Percentiles rank a stretch among this genome's conserved stretches.
phyloP scores from a whole-genome alignment of 1,140 invertebrate species.

The Lerema accius region DNA sequence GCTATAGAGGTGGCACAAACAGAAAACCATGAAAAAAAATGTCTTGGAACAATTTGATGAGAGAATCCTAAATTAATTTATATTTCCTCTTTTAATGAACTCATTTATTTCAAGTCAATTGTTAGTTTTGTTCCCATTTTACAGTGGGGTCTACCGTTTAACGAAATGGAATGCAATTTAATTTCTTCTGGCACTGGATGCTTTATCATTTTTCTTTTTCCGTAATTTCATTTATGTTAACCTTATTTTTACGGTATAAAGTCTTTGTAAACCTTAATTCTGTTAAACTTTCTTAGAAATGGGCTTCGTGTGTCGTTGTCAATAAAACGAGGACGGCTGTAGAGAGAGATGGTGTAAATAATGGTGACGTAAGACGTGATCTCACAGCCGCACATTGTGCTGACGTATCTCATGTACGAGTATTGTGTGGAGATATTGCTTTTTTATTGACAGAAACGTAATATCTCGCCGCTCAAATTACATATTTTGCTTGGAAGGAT shows the following conservation, averaged over 20 bases:
- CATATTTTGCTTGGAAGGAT: slow-evolving; percentile 27
- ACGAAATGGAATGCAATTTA: no score
- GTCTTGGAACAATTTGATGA: no score
- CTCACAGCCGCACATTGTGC: slow-evolving; percentile 13
- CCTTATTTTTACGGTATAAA: no score
- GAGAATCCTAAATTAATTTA: no score
- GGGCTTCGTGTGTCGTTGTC: slow-evolving; percentile 11
- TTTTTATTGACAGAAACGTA: slow-evolving; percentile 26
- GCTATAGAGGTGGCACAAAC: no score
- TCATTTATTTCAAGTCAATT: no score
- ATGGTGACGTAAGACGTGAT: slow-evolving; percentile 34
- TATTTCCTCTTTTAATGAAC: no score
- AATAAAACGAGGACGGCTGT: slow-evolving; percentile 45
- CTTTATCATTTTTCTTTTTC: neutral
- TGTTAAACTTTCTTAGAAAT: slow-evolving; percentile 4
- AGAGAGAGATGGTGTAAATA: slow-evolving; percentile 40
- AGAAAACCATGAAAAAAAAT: no score
- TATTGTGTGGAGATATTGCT: slow-evolving; percentile 27
- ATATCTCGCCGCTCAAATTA: slow-evolving; percentile 22
- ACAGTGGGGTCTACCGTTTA: no score
- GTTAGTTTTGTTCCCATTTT: no score
- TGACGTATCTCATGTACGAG: slow-evolving; percentile 9
- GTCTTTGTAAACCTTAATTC: neutral
- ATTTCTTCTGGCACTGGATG: no score
- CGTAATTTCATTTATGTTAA: no score